These are phyloP conservation scores for Ochropleura plecta DNA, from an alignment of 2,888 invertebrate species.

Conservation along the genomic window DNA sequence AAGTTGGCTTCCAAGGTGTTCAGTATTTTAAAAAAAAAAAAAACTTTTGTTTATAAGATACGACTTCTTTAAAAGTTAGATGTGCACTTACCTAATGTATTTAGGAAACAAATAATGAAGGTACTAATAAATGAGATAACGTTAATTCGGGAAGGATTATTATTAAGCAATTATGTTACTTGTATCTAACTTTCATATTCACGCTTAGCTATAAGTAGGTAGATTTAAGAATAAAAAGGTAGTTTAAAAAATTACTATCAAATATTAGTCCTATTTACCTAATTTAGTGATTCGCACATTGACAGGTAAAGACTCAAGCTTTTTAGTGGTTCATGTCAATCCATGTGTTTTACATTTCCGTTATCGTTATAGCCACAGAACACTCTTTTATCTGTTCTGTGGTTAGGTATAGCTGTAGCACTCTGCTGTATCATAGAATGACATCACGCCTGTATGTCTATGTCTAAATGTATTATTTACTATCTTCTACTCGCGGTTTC, in stretches of 20 bases:
- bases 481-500: no score
- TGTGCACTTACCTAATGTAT: background rate
- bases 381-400: no score
- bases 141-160: background rate
- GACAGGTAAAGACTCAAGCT: no score
- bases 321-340: no score
- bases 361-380: no score
- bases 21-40: background rate
- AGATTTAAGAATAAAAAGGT: background rate
- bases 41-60: conserved; percentile 10
- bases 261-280: background rate
- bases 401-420: no score
- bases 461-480: background rate
- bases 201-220: background rate
- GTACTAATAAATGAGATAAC: background rate
- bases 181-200: background rate
- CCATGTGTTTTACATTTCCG: no score
- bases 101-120: background rate
- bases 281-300: background rate
- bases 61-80: conserved; percentile 26
- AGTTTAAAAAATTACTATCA: no score
- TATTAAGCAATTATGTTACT: no score
- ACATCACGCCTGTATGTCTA: background rate
- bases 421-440: background rate
- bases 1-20: conserved; percentile 16